These are phyloP conservation scores for Lepidurus apus DNA, from an alignment of 1,140 invertebrate species.

Conservation along the genomic window DNA sequence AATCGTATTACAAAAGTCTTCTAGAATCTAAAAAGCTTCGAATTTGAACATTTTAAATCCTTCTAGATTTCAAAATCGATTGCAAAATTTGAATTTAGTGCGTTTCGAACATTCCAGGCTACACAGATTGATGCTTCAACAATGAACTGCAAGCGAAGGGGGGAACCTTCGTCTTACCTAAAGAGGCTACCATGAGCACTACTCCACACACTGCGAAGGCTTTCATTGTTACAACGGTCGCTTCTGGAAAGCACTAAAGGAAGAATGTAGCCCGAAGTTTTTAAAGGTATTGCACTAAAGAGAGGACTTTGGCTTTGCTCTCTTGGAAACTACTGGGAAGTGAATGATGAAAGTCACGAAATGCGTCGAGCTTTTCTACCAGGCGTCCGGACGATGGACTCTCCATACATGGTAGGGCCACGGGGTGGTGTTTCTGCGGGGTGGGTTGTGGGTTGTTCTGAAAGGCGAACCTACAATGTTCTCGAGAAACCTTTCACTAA, in stretches of 20 bases:
- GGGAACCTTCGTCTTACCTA: background rate
- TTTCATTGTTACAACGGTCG: background rate
- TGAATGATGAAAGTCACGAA: slow-evolving; percentile 16
- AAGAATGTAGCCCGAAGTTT: too few relatives aligned
- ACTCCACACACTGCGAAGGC: slow-evolving; percentile 17
- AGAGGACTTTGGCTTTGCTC: background rate
- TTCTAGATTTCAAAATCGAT: too few relatives aligned
- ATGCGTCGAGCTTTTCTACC: slow-evolving; percentile 13
- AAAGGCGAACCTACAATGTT: background rate
- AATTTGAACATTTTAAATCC: too few relatives aligned
- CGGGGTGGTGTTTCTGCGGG: background rate
- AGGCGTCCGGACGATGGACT: slow-evolving; percentile 12
- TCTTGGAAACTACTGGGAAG: background rate
- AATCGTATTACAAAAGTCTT: too few relatives aligned
- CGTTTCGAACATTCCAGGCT: too few relatives aligned
- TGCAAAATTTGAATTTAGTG: too few relatives aligned
- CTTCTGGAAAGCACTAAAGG: background rate
- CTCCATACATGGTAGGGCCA: background rate
- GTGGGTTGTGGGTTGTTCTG: background rate
- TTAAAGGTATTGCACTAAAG: background rate
- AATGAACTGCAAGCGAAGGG: background rate
- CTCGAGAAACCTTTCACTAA: background rate
- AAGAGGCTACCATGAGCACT: slow-evolving; percentile 14
- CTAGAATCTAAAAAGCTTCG: too few relatives aligned
- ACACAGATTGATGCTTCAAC: background rate